Percentiles rank a stretch among this genome's conserved stretches.
Conservation (phyloP, 2,113 vertebrate species). For the Seriola aureovittata region DNA sequence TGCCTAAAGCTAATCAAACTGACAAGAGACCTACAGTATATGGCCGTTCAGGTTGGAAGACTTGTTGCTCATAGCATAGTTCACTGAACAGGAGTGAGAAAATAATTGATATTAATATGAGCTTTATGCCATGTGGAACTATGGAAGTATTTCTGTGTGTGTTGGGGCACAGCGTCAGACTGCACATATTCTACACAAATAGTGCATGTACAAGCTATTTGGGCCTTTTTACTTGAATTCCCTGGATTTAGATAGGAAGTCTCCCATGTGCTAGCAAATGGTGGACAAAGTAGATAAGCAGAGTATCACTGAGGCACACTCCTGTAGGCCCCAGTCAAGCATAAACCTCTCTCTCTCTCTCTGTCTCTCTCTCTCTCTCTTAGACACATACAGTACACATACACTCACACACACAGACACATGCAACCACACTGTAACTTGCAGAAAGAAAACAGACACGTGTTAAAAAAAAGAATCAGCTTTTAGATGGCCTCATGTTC, state of each 20-base stretch:
- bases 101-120: not conserved
- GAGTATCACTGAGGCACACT: conserved; percentile 52
- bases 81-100: too few species aligned
- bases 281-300: conserved; percentile 63
- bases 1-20: too few species aligned
- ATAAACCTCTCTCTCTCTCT: conserved; percentile 12
- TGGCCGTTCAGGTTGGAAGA: too few species aligned
- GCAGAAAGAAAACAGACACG: conserved; percentile 2
- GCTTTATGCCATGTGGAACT: not conserved
- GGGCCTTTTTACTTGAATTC: conserved; percentile 38
- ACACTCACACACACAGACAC: conserved; percentile 1
- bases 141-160: not conserved
- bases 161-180: not conserved
- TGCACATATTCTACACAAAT: not conserved
- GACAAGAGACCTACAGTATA: too few species aligned
- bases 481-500: conserved; percentile 6
- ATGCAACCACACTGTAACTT: conserved; percentile 8
- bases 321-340: conserved; percentile 45
- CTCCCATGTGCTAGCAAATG: conserved; percentile 43
- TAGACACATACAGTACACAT: too few species aligned
- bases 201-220: conserved; percentile 32
- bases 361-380: too few species aligned
- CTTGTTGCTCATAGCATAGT: not conserved
- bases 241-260: conserved; percentile 43
- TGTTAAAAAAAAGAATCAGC: not conserved